Conservation (phyloP, 2,888 invertebrate genomes). For the Mantis religiosa region DNA sequence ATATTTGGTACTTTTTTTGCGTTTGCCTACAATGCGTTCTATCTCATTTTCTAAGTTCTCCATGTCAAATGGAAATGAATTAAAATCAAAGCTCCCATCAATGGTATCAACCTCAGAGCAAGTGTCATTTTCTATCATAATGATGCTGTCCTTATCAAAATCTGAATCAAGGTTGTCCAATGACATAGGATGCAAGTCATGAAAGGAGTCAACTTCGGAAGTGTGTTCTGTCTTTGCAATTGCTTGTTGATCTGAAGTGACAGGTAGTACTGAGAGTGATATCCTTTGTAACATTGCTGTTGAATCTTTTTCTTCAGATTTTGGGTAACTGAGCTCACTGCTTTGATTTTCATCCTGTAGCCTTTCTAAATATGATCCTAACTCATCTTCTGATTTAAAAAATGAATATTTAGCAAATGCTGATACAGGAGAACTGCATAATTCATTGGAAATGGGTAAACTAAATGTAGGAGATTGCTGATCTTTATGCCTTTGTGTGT, state of each 20-base stretch:
- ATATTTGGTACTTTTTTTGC: neutral
- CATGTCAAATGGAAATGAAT: neutral
- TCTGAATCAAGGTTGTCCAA: conserved; percentile 7
- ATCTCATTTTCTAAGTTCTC: neutral
- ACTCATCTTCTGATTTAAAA: neutral
- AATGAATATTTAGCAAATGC: conserved; percentile 27
- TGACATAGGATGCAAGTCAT: conserved; percentile 37
- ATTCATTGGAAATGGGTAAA: neutral
- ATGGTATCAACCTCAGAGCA: neutral
- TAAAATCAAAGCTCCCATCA: neutral
- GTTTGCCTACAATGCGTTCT: neutral
- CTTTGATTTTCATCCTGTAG: neutral
- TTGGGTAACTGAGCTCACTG: neutral
- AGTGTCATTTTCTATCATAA: neutral
- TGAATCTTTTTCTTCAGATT: neutral
- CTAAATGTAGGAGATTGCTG: neutral
- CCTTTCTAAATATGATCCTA: neutral
- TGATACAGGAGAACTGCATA: conserved; percentile 28
- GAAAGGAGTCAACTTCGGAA: conserved; percentile 34
- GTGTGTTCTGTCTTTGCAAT: conserved; percentile 21
- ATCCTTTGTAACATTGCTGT: neutral
- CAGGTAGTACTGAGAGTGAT: neutral
- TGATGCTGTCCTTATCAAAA: conserved; percentile 28
- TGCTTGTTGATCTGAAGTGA: neutral
- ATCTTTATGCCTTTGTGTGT: neutral